These are phyloP conservation scores for Troilus luridus DNA, from an alignment of 2,888 invertebrate genomes.

Conservation along the genomic window DNA sequence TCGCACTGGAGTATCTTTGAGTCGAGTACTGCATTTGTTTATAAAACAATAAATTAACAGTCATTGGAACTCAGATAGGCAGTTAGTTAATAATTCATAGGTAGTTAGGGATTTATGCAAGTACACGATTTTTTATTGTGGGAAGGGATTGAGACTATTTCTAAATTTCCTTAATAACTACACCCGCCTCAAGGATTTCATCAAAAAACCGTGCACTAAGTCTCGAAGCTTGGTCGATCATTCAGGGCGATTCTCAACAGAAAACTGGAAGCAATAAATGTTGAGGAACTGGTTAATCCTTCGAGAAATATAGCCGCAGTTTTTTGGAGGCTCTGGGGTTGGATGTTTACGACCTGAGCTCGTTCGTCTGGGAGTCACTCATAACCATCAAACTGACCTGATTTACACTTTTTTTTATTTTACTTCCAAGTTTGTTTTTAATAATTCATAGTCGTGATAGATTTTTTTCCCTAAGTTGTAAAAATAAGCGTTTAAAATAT, in stretches of 20 bases:
- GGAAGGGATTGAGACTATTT: neutral
- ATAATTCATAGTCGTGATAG: neutral
- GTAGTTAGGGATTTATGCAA: neutral
- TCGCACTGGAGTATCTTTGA: neutral
- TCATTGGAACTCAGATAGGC: neutral
- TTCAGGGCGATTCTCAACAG: neutral
- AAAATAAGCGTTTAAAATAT: neutral
- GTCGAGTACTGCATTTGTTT: neutral
- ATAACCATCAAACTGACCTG: neutral
- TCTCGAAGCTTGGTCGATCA: neutral
- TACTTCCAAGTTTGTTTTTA: neutral
- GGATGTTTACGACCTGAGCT: constrained; percentile 3
- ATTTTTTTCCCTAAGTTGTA: neutral
- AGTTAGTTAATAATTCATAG: neutral
- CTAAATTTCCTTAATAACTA: neutral
- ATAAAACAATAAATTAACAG: neutral
- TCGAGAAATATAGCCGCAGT: constrained; percentile 6
- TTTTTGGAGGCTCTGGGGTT: neutral
- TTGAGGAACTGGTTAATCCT: constrained; percentile 1
- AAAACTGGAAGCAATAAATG: constrained; percentile 34
- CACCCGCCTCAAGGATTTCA: neutral
- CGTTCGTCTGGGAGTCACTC: neutral
- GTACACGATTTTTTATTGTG: neutral
- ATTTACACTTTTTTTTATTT: constrained; percentile 27
- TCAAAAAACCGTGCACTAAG: neutral